Evolutionary conservation across 2,888 invertebrate species (phyloP), one percentile per base, ranked within the genome.

Genomic region (Ditula angustiorana): DNA sequence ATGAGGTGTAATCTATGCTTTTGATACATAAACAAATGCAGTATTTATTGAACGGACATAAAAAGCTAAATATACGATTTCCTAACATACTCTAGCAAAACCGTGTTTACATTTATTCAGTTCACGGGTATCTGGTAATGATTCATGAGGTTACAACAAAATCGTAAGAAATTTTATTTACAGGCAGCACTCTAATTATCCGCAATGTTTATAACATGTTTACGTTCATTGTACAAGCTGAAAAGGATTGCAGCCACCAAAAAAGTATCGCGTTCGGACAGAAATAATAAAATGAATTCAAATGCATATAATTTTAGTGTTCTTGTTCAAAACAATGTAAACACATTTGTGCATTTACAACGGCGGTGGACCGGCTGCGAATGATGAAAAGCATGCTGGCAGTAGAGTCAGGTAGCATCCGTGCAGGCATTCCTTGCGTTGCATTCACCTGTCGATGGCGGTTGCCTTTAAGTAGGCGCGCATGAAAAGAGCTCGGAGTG

Each of bases 401-500:
- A 13, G 21, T 23, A 11, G 19, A 33, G 23, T 21, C 62, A 35
- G 41, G 63, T 41, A 61, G 69, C 63, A 55, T 37, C 49, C 24
- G 58, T 61, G 66, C 66, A 68, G 69, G 72, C 70, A 37, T 49
- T 55, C 52, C 21, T 47, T 46, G 73, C 71, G 69, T 63, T 68
- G 77, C 76, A 78, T 67, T 90, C 89, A 92, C 91, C 91, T 91
- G 91, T 72, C 88, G 86, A 75, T 94, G 94, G 76, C 95, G 94
- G 81, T 94, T 94, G 88, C 95, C 95, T 76, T 95, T 95, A 82
- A 96, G 94, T 70, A 95, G 93, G 73, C 95, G 94, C 77, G 96
- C 96, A 79, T 96, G 96, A 92, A 97, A 97, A 68, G 97, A 96
- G 86, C 96, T 95, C 80, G 97, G 97, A 72, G 97, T 96, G 90